phyloP scores from a whole-genome alignment of 2,888 invertebrate genomes.

The Athrips mouffetella region DNA sequence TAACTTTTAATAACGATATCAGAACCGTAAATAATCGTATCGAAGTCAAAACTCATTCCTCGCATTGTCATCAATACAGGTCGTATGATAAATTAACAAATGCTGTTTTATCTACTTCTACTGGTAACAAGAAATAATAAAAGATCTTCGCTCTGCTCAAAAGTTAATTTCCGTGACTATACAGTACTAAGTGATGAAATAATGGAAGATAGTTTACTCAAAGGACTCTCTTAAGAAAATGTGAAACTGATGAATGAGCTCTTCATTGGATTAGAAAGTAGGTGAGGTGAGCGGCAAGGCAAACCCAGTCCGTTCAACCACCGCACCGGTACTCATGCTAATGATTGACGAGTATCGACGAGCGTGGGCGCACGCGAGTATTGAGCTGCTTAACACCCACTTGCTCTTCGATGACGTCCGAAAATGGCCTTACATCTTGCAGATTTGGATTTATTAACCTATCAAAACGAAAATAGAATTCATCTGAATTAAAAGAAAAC shows the following conservation, averaged over 20 bases:
- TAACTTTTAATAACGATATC: too few relatives aligned
- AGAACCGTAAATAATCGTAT: too few relatives aligned
- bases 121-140: too few relatives aligned
- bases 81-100: too few relatives aligned
- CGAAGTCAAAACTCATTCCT: too few relatives aligned
- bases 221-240: too few relatives aligned
- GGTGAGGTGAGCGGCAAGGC: constrained; percentile 22
- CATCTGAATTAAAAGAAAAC: background rate
- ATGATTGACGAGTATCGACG: constrained; percentile 61
- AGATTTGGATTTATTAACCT: constrained; percentile 12
- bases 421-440: constrained; percentile 34
- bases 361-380: constrained; percentile 59
- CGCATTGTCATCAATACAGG: too few relatives aligned
- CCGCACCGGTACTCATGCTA: constrained; percentile 45
- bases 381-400: constrained; percentile 58
- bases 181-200: too few relatives aligned
- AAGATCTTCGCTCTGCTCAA: too few relatives aligned
- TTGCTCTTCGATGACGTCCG: constrained; percentile 46
- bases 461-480: background rate
- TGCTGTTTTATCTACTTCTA: too few relatives aligned
- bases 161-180: too few relatives aligned
- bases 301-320: constrained; percentile 50
- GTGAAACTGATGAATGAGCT: background rate
- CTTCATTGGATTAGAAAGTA: constrained; percentile 17
- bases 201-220: too few relatives aligned